A percentile compares a stretch with the other conserved stretches of the same genome.
These are phyloP conservation scores for Rhorus exstirpatorius DNA, from an alignment of 2,888 invertebrate genomes.

Conservation along the genomic window DNA sequence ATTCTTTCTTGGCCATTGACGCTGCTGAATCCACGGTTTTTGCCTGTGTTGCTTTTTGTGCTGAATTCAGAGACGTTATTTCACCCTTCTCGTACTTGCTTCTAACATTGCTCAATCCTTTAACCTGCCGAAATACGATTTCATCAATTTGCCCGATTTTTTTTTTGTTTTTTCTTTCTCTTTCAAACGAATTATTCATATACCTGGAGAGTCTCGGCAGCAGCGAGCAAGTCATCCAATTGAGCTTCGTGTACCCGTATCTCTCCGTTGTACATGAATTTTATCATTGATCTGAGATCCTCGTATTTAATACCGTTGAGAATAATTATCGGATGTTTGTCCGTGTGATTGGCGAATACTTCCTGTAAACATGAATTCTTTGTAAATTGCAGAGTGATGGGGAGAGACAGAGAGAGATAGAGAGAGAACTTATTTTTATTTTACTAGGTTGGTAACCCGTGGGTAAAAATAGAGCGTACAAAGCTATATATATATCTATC, in stretches of 20 bases:
- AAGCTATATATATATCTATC: too few relatives aligned
- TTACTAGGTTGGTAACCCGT: too few relatives aligned
- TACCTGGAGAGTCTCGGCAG: slow-evolving; percentile 86
- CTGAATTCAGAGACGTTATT: slow-evolving; percentile 52
- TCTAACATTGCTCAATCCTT: slow-evolving; percentile 86
- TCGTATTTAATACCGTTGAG: slow-evolving; percentile 85
- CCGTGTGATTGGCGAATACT: slow-evolving; percentile 84
- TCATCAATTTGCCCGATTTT: background rate
- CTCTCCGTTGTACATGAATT: slow-evolving; percentile 87
- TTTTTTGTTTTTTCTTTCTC: background rate
- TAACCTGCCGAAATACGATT: slow-evolving; percentile 75
- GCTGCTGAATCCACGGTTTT: background rate
- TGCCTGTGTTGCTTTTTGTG: background rate
- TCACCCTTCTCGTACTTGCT: slow-evolving; percentile 79
- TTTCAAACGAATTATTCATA: background rate
- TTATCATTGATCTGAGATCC: slow-evolving; percentile 85
- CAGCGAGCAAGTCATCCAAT: slow-evolving; percentile 84
- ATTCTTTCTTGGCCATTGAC: slow-evolving; percentile 5
- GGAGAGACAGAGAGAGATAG: too few relatives aligned
- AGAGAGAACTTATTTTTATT: too few relatives aligned
- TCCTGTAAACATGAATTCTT: slow-evolving; percentile 79
- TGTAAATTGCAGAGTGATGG: background rate
- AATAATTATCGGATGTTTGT: slow-evolving; percentile 85
- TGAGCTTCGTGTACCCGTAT: slow-evolving; percentile 86
- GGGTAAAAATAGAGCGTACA: too few relatives aligned